Evolutionary conservation across 1,140 invertebrate species (phyloP).

Genomic region (Leptinotarsa defecta): DNA sequence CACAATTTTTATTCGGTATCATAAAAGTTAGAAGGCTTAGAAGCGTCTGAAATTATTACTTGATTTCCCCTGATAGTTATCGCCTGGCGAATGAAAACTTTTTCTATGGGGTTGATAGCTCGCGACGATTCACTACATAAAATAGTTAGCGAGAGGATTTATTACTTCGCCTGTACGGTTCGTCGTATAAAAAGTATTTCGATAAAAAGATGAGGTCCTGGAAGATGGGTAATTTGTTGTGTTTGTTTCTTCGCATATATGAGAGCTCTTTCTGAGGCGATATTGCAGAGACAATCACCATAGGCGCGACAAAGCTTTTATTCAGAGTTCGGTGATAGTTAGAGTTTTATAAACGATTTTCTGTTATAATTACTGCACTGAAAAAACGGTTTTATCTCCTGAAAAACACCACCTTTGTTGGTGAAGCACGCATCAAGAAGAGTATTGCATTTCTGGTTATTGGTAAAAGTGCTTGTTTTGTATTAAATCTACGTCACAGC

Average conservation of each 20-base stretch:
- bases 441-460: too few relatives aligned
- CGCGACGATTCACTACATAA: neutral
- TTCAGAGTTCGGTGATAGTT: too few relatives aligned
- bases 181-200: neutral
- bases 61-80: conserved; percentile 29
- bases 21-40: conserved; percentile 28
- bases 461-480: too few relatives aligned
- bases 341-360: too few relatives aligned
- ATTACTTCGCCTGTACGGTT: neutral
- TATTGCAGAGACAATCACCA: too few relatives aligned
- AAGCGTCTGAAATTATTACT: conserved; percentile 29
- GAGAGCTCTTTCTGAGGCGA: neutral
- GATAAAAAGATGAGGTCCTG: neutral
- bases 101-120: conserved; percentile 9
- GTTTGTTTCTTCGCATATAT: neutral
- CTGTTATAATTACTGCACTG: too few relatives aligned
- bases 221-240: neutral
- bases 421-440: too few relatives aligned
- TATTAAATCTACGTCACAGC: too few relatives aligned
- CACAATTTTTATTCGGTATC: conserved; percentile 23
- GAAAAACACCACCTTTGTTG: too few relatives aligned
- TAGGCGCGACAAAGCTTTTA: too few relatives aligned
- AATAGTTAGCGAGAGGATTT: neutral
- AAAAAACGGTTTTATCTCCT: too few relatives aligned
- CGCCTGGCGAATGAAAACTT: conserved; percentile 24